Conservation (phyloP, 2,797 vertebrate genomes). For the Pipistrellus kuhlii region DNA sequence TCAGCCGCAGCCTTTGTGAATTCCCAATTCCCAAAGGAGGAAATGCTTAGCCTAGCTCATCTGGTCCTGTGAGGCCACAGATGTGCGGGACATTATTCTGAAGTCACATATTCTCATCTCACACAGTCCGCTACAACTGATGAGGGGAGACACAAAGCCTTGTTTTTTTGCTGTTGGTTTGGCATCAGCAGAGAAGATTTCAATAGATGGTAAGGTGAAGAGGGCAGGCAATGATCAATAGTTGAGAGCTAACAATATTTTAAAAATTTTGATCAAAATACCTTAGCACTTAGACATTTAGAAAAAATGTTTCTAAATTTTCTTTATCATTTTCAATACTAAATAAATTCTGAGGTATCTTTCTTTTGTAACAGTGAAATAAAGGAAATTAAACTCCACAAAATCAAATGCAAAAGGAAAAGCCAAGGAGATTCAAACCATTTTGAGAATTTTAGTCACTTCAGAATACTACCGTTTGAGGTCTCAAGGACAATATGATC, state of each 20-base stretch:
- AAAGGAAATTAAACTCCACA: background rate
- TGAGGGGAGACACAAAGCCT: background rate
- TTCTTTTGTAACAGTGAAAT: background rate
- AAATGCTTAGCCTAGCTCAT: background rate
- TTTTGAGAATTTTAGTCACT: constrained; percentile 14
- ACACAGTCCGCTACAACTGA: background rate
- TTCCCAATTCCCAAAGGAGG: background rate
- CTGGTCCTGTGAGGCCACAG: background rate
- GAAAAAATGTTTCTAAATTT: constrained; percentile 17
- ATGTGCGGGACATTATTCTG: background rate
- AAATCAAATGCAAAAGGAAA: constrained; percentile 19
- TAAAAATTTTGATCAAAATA: background rate
- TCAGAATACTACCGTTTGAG: background rate
- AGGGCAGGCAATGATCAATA: background rate
- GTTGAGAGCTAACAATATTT: background rate
- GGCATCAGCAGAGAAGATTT: constrained; percentile 5
- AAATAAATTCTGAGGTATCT: background rate
- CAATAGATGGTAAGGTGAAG: background rate
- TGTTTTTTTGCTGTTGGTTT: background rate
- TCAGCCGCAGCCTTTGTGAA: too few relatives aligned
- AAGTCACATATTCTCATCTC: background rate
- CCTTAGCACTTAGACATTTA: background rate
- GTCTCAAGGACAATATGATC: background rate
- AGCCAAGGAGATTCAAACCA: constrained; percentile 32
- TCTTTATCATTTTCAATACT: constrained; percentile 10